phyloP scores from a whole-genome alignment of 2,888 invertebrate species.

The Pachydiplax longipennis region DNA sequence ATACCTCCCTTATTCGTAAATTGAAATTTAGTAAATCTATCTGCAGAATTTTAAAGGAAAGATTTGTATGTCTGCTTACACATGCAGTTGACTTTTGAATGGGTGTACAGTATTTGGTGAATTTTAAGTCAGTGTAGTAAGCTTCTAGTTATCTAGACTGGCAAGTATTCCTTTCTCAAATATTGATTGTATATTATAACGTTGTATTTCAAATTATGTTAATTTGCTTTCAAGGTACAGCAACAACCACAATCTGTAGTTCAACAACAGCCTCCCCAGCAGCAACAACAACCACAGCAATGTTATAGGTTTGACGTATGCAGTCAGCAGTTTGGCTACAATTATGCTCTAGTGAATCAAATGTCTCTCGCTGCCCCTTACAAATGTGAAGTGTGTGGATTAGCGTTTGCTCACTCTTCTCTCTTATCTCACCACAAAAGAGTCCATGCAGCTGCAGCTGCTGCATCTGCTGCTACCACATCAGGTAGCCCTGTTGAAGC shows the following conservation, averaged over 20 bases:
- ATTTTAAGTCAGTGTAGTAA: too few relatives aligned
- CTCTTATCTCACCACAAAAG: conserved; percentile 87
- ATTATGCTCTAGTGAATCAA: conserved; percentile 85
- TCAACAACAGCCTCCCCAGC: not conserved
- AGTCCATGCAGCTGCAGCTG: conserved; percentile 65
- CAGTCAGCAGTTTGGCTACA: conserved; percentile 64
- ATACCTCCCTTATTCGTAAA: too few relatives aligned
- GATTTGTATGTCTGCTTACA: too few relatives aligned
- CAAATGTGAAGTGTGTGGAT: conserved; percentile 86
- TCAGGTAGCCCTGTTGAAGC: conserved; percentile 12
- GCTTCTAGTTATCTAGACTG: too few relatives aligned
- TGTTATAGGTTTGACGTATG: conserved; percentile 63
- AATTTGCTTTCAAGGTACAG: conserved; percentile 11
- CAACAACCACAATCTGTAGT: conserved; percentile 30
- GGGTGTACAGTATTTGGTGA: too few relatives aligned
- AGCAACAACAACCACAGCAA: conserved; percentile 53
- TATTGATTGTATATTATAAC: too few relatives aligned
- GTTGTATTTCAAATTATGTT: not conserved
- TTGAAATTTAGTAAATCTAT: too few relatives aligned
- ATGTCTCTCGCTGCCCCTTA: conserved; percentile 79
- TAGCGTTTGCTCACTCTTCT: conserved; percentile 84
- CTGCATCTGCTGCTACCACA: conserved; percentile 47
- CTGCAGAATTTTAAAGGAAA: too few relatives aligned
- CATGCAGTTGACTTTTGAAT: too few relatives aligned
- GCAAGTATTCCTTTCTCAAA: too few relatives aligned